Base-by-base conservation (phyloP, 2,888 invertebrate species). In the Hemithea aestivaria region DNA sequence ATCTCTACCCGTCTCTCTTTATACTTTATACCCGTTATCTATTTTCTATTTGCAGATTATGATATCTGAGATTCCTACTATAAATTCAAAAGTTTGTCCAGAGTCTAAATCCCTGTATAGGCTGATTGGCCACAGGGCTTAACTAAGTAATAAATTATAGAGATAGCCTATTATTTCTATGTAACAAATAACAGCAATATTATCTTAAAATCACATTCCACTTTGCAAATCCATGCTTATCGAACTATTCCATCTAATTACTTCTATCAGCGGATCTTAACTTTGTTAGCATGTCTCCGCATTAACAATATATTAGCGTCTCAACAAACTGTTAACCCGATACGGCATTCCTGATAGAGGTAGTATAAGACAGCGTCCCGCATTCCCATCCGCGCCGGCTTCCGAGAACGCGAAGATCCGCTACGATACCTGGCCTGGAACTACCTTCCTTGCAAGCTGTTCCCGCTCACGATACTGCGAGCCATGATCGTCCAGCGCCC, bases 361-460 rank as follows among this genome's bases (percentile, higher is more conserved):
- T 48, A 45, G 48, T 5, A n/a, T n/a, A 44, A 46, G 66, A 51
- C 63, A 64, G 67, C 61, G 78, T 73, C 76, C 81, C 59, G 80
- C 70, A 75, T 83, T 73, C 66, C 74, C 76, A 73, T 79, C 68
- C 68, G 68, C 56, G 69, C 67, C 48, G 50, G 65, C 51, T 84
- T 82, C 84, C 64, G 56, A 72, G 83, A 83, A 84, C 51, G 49
- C 51, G 43, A 55, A 62, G 73, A 67, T 66, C 80, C 80, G 76
- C 73, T 73, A 76, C 57, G 46, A 53, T 55, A 46, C 49, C 58
- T 34, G 56, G 56, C 47, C 56, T 53, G 54, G 41, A 34, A 39
- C 43, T 56, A 48, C 62, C 62, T 58, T 58, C 68, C 62, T 62
- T 62, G 71, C 66, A 62, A 64, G 62, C 63, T 66, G 58, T 48